Base-by-base conservation (phyloP, 2,113 vertebrate genomes). In the Mesoclemmys tuberculata region DNA sequence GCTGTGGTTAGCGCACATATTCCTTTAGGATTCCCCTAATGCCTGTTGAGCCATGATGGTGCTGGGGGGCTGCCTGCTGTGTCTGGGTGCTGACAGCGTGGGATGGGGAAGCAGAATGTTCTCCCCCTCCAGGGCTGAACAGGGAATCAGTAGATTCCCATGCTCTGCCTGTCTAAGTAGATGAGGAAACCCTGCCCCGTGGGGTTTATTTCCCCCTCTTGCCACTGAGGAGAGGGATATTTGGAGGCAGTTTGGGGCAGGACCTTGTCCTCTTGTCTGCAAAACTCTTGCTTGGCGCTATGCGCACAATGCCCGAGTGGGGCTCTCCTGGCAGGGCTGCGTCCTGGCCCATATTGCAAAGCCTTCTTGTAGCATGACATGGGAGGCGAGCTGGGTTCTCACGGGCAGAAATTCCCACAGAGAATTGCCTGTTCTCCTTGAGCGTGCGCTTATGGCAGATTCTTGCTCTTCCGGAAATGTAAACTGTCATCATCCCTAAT, bases 401-500 rank as follows among this genome's bases (percentile, higher is more conserved):
- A 4, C 8, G 38, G 41, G 6, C 13, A 1, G 58, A 55, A 6
- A 83, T 77, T 85, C n/a, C 84, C 5, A 78, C 0, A 3, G 87
- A 84, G 78, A 82, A 84, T 75, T 89, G 77, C 52, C 48, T 5
- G 0, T 84, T 89, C 89, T 92, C 51, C 49, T 86, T 48, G 49
- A 35, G 0, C 3, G 0, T 92, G 48, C 14, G 41, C 18, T 78
- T 89, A 71, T 51, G 90, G 64, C 91, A 46, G 44, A 44, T 94
- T 89, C 87, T 89, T 64, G 19, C 88, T 83, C 84, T 93, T 46
- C 84, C 0, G 2, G 90, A 84, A 92, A 89, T 83, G 38, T 58
- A 51, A 96, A 80, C 35, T 21, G 5, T 85, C 31, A 0, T 56
- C 91, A 93, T 95, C 92, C 92, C 88, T 94, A 93, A 94, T 97